Conservation (phyloP, 2,113 vertebrate genomes). For the Gorsachius goisagi region DNA sequence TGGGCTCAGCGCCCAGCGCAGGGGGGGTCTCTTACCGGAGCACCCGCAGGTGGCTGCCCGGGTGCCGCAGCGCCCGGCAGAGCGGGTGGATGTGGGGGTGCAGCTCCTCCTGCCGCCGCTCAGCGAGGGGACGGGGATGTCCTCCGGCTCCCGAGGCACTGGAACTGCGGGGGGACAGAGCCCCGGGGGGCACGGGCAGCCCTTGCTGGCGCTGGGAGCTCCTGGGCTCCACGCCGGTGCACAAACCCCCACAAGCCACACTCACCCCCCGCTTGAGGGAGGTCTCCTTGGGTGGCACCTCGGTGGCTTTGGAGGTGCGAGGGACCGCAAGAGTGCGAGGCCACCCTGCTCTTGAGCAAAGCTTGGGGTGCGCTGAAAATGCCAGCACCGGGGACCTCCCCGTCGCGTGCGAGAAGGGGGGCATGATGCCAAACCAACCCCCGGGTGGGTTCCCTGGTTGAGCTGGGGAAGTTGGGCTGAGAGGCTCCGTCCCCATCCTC, state of each 20-base stretch:
- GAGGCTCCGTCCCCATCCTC: background rate
- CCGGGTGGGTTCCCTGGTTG: background rate
- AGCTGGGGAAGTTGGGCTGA: background rate
- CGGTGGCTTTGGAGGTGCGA: background rate
- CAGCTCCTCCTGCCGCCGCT: background rate
- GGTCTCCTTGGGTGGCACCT: background rate
- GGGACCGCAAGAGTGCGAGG: rapidly evolving
- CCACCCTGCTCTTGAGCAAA: background rate
- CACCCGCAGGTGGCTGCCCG: background rate
- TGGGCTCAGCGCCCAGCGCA: rapidly evolving
- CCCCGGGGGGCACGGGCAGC: rapidly evolving
- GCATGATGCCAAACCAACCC: rapidly evolving
- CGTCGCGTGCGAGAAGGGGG: rapidly evolving
- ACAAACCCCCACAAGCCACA: background rate
- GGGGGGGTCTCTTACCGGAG: background rate
- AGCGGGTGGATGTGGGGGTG: background rate
- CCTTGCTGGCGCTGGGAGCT: rapidly evolving
- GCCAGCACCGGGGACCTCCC: rapidly evolving
- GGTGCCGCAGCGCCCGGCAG: background rate
- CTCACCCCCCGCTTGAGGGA: rapidly evolving
- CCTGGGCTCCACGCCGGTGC: rapidly evolving
- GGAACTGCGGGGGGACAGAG: background rate
- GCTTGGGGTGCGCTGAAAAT: background rate
- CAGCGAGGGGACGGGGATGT: rapidly evolving
- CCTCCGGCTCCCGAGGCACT: rapidly evolving